phyloP scores from a whole-genome alignment of 2,797 vertebrate genomes.

The Sebastiscus albofasciatus region DNA sequence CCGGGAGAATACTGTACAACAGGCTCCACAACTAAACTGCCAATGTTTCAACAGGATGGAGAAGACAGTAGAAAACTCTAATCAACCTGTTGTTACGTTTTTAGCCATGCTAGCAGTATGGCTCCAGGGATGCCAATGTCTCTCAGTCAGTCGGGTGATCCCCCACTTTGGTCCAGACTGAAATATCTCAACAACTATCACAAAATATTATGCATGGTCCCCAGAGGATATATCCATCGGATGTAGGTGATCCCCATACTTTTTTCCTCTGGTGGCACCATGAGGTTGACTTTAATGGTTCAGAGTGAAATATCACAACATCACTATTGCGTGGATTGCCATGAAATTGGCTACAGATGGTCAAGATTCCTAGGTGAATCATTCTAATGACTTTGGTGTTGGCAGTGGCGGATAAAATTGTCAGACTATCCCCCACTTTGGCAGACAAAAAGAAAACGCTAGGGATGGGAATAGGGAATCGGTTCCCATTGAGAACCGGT shows the following conservation, averaged over 20 bases:
- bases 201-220: too few species aligned
- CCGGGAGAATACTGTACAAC: neutral
- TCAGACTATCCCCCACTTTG: too few species aligned
- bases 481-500: too few species aligned
- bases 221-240: neutral
- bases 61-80: neutral
- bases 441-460: too few species aligned
- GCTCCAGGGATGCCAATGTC: neutral
- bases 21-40: neutral
- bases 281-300: neutral
- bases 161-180: neutral
- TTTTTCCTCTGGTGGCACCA: too few species aligned
- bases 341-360: neutral
- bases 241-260: neutral
- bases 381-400: neutral
- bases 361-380: neutral
- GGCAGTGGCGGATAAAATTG: too few species aligned
- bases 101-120: neutral
- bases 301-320: neutral
- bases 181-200: neutral
- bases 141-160: neutral
- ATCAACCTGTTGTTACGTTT: neutral
- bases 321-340: neutral
- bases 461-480: too few species aligned
- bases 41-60: slow-evolving; percentile 9